phyloP scores from a whole-genome alignment of 2,888 invertebrate species.

The Meteorus cinctellus region DNA sequence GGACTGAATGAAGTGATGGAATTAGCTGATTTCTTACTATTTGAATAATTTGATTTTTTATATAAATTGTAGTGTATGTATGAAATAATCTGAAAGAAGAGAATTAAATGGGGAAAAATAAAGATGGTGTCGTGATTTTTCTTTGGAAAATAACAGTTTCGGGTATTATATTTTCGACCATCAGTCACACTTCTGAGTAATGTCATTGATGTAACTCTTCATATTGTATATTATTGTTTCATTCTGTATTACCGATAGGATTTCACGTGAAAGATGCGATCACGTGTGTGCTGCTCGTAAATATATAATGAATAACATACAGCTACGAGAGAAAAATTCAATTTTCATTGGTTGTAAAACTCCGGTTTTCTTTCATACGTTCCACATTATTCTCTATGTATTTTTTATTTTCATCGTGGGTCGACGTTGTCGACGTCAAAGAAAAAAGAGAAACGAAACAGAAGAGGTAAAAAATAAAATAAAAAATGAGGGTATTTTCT shows the following conservation, averaged over 20 bases:
- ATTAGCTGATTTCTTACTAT: too few relatives aligned
- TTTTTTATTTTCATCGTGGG: constrained; percentile 10
- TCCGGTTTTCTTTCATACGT: background rate
- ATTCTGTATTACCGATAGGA: constrained; percentile 4
- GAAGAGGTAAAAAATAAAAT: too few relatives aligned
- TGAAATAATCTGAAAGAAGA: background rate
- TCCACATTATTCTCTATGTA: constrained; percentile 5
- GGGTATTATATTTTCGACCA: background rate
- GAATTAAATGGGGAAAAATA: background rate
- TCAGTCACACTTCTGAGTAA: background rate
- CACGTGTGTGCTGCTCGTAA: background rate
- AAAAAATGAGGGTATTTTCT: constrained; percentile 1
- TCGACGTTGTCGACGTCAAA: background rate
- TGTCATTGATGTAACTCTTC: background rate
- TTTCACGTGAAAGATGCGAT: background rate
- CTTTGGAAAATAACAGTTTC: background rate
- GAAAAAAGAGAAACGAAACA: background rate
- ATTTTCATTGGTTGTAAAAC: background rate
- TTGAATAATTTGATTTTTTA: too few relatives aligned
- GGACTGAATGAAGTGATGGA: too few relatives aligned
- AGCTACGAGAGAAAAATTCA: background rate
- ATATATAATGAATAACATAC: background rate
- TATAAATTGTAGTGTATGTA: background rate
- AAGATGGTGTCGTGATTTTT: background rate
- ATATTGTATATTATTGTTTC: constrained; percentile 4